Evolutionary conservation across 2,888 invertebrate genomes (phyloP), one percentile per base, ranked within the genome.

Genomic region (Dusona sp.): DNA sequence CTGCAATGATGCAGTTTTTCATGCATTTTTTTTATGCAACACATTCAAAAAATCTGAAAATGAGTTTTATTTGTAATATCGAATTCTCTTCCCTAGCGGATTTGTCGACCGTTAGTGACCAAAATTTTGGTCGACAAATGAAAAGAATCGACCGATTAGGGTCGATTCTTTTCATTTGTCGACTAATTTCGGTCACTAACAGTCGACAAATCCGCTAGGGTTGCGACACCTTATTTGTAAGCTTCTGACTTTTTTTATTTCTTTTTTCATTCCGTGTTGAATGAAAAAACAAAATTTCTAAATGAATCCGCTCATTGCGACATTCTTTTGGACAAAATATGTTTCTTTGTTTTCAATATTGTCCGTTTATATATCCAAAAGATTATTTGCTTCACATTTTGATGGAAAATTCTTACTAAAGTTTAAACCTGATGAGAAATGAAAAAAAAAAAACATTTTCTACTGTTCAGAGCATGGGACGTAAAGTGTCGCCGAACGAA

Each of bases 391-490:
- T 29, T 16, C 2, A 16, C 6, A 29, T 61, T 29, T 29, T 6
- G 29, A 29, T 7, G 6, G 0, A 1, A 1, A 16, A 61, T 61
- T 61, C 25, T 13, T 13, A 25, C 8, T 8, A 22, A 6, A 3
- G 2, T 25, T 4, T 3, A 29, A 29, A 57, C 13, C 25, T 29
- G 13, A 13, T 25, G 3, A 3, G 25, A 11, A 29, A 25, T 29
- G 2, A 3, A 29, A 6, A n/a, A 42, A 42, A 13, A 29, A n/a
- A 29, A 61, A 13, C 7, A 51, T 72, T 72, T 16, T 19, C 7
- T 6, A 22, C 6, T 9, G 3, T 1, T 13, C 67, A 92, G 91
- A 89, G 89, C 22, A 86, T 73, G 25, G 90, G 86, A 84, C 88
- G 75, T n/a, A 91, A 81, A 83, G 83, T n/a, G 42, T 42, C 65